Evolutionary conservation across 1,140 invertebrate genomes (phyloP), one percentile per base, ranked within the genome.

Genomic region (Plectrocnemia conspersa): DNA sequence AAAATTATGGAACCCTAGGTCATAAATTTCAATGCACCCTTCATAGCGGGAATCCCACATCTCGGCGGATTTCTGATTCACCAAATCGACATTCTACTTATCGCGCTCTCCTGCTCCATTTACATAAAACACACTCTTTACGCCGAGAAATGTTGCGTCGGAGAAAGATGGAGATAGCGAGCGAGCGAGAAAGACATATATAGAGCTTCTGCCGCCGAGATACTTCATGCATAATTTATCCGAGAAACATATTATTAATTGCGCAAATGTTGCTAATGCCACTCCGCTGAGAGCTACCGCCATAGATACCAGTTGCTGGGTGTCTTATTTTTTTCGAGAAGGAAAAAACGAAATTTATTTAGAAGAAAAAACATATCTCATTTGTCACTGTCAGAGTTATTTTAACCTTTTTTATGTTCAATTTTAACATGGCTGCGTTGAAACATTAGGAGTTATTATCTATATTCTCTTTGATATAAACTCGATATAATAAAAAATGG

Each of bases 141-240:
- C 35, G 15, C 35, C 10, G 6, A 7, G 27, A n/a, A n/a, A 6
- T 29, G 27, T 29, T 29, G 6, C 27, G 27, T 6, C 15, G 35
- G 10, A 6, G 35, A 38, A 29, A n/a, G n/a, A n/a, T n/a, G n/a
- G n/a, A n/a, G n/a, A n/a, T n/a, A n/a, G n/a, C n/a, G n/a, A n/a
- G n/a, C n/a, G n/a, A n/a, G n/a, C n/a, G n/a, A n/a, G n/a, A n/a
- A n/a, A n/a, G n/a, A n/a, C n/a, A n/a, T n/a, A n/a, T n/a, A n/a
- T n/a, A n/a, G n/a, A 7, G 35, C 15, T 38, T 38, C 35, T 16
- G 18, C 11, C 5, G 7, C 35, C 5, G n/a, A 13, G 35, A 16
- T 16, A 16, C 35, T 38, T 38, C 35, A 38, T 38, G 35, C 35
- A 38, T 38, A 38, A 38, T 38, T 38, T 38, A 38, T 38, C 18